A percentile compares a stretch with the other conserved stretches of the same genome.
These are phyloP conservation scores for Cassiopea xamachana DNA, from an alignment of 30 jellyfish, hydroid and myxozoan species.

Conservation along the genomic window DNA sequence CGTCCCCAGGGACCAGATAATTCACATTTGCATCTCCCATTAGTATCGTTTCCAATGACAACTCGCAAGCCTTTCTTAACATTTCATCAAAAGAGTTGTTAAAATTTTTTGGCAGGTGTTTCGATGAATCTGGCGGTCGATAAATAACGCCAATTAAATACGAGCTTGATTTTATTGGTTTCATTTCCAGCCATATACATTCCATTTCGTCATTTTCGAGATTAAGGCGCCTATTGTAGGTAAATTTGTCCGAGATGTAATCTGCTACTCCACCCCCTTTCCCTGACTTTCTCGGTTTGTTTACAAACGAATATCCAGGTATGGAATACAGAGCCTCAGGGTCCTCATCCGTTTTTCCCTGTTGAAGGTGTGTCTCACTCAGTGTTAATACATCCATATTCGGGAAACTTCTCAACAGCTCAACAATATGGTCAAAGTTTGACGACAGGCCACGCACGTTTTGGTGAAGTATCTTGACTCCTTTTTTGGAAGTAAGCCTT, in stretches of 20 bases:
- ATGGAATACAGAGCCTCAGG: constrained; percentile 28
- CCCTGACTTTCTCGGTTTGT: constrained; percentile 57
- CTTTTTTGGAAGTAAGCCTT: constrained; percentile 7
- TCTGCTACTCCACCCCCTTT: constrained; percentile 79
- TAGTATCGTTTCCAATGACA: constrained; percentile 52
- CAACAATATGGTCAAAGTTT: constrained; percentile 43
- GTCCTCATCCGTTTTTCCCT: constrained; percentile 56
- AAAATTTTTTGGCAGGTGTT: constrained; percentile 13
- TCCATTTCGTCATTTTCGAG: constrained; percentile 68
- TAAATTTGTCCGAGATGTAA: constrained; percentile 53
- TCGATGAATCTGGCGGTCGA: constrained; percentile 76
- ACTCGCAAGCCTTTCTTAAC: constrained; percentile 27
- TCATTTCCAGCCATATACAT: constrained; percentile 67
- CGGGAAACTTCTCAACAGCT: constrained; percentile 44
- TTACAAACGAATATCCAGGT: constrained; percentile 63
- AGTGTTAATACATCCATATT: constrained; percentile 16
- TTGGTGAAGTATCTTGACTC: constrained; percentile 50
- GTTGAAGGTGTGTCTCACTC: constrained; percentile 61
- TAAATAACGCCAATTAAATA: constrained; percentile 49
- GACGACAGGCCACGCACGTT: constrained; percentile 62
- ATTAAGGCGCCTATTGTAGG: constrained; percentile 52
- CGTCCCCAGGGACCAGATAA: constrained; percentile 58
- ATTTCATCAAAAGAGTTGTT: constrained; percentile 22
- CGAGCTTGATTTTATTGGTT: constrained; percentile 59
- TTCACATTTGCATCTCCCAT: constrained; percentile 80